Evolutionary conservation across 37 sponge, comb jelly and placozoan genomes (phyloP).

Genomic region (Hexactinellida sp.): DNA sequence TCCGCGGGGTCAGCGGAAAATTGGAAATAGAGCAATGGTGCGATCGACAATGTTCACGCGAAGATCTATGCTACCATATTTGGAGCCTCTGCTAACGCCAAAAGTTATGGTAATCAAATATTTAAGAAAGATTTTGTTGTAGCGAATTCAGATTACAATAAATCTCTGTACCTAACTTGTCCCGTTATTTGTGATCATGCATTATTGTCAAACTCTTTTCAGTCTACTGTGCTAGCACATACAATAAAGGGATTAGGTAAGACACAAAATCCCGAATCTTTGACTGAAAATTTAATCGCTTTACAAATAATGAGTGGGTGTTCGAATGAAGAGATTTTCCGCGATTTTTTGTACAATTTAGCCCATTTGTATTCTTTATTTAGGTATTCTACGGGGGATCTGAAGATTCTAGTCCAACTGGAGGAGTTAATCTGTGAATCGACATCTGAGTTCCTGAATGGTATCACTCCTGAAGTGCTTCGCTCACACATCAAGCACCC

Average conservation of each 20-base stretch:
- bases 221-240: neutral
- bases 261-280: neutral
- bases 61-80: too few relatives aligned
- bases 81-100: too few relatives aligned
- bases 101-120: too few relatives aligned
- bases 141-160: neutral
- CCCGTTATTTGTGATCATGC: neutral
- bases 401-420: too few relatives aligned
- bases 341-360: slow-evolving; percentile 6
- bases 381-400: too few relatives aligned
- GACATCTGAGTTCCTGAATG: neutral
- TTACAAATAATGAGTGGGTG: neutral
- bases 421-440: neutral
- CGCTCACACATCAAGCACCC: too few relatives aligned
- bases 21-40: too few relatives aligned
- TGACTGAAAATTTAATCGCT: slow-evolving; percentile 8
- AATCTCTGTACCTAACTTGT: neutral
- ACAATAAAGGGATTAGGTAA: neutral
- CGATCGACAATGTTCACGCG: too few relatives aligned
- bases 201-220: neutral
- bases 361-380: too few relatives aligned
- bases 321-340: neutral
- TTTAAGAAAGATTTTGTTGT: too few relatives aligned
- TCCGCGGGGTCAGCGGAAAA: too few relatives aligned
- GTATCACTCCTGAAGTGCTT: neutral